Conservation (phyloP, 2,797 vertebrate species). For the Steatocranus sp. region DNA sequence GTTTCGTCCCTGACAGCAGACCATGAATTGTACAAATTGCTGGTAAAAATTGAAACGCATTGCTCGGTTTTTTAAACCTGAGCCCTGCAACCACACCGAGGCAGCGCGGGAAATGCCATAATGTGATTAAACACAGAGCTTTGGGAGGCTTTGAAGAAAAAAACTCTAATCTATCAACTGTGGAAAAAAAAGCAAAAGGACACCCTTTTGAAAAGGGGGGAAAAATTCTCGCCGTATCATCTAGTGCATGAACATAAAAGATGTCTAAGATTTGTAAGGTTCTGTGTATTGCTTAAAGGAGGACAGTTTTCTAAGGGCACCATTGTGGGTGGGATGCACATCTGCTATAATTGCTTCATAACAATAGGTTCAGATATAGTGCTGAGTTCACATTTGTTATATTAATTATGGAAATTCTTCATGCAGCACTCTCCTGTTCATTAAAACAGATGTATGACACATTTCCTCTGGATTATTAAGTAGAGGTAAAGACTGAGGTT, state of each 20-base stretch:
- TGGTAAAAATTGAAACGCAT: constrained; percentile 51
- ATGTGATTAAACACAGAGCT: constrained; percentile 73
- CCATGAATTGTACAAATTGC: constrained; percentile 60
- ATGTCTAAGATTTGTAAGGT: constrained; percentile 36
- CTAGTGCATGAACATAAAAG: constrained; percentile 50
- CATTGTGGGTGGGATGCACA: constrained; percentile 35
- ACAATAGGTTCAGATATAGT: constrained; percentile 63
- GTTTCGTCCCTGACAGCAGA: constrained; percentile 37
- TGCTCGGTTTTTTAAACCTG: constrained; percentile 52
- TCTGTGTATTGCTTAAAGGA: constrained; percentile 16
- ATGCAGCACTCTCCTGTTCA: constrained; percentile 65
- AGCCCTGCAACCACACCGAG: constrained; percentile 52
- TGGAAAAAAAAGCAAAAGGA: constrained; percentile 51
- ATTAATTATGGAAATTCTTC: constrained; percentile 71
- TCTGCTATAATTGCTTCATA: constrained; percentile 66
- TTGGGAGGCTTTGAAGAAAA: constrained; percentile 57
- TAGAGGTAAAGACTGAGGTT: constrained; percentile 25
- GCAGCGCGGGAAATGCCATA: constrained; percentile 53
- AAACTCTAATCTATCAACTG: constrained; percentile 52
- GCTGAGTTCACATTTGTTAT: constrained; percentile 68
- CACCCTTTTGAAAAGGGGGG: constrained; percentile 52
- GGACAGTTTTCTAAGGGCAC: constrained; percentile 22
- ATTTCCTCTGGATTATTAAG: constrained; percentile 52
- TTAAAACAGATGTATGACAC: constrained; percentile 72
- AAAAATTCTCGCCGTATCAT: constrained; percentile 22